Evolutionary conservation across 2,113 vertebrate species (phyloP).

Genomic region (Nothoprocta pentlandii): DNA sequence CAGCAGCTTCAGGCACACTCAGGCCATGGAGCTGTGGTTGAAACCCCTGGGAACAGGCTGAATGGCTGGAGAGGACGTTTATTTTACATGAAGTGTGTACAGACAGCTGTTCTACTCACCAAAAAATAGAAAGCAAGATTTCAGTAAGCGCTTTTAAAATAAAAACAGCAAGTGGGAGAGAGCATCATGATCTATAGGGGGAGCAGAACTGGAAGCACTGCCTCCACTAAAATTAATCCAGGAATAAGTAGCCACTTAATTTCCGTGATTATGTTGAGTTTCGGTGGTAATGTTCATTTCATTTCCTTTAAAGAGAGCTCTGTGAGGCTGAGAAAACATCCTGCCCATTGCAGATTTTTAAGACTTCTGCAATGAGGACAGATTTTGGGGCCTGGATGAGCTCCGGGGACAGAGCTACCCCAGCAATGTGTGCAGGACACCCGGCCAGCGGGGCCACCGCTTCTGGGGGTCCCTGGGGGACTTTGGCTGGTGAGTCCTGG

Average conservation of each 20-base stretch:
- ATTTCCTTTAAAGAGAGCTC: neutral
- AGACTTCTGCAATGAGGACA: neutral
- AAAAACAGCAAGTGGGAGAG: neutral
- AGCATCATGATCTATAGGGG: neutral
- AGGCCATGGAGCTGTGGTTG: neutral
- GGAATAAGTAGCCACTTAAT: neutral
- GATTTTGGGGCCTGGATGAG: neutral
- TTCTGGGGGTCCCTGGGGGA: neutral
- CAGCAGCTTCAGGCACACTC: fast-evolving
- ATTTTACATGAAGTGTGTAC: neutral
- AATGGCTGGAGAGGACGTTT: fast-evolving
- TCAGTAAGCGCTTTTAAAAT: neutral
- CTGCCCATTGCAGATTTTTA: neutral
- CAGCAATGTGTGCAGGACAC: too few relatives aligned
- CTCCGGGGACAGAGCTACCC: neutral
- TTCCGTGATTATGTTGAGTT: fast-evolving
- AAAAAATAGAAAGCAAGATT: neutral
- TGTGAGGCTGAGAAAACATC: neutral
- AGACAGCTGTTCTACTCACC: neutral
- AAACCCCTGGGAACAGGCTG: neutral
- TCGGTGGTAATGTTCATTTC: neutral
- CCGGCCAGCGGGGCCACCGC: too few relatives aligned
- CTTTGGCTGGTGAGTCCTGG: neutral
- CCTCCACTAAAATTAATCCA: neutral
- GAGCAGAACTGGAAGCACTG: neutral